These are phyloP conservation scores for Felis catus DNA, from an alignment of 2,113 vertebrate species.

Conservation along the genomic window F.catus_Fca126_mat1.0 CM031415.1:201383501-201384000, in stretches of 20 bases:
- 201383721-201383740: accelerated
- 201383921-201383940: constrained; percentile 11
- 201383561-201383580: too few relatives aligned
- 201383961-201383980: constrained; percentile 63
- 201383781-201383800: not conserved
- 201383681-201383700: accelerated
- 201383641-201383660: accelerated
- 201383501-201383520: too few relatives aligned
- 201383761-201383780: not conserved
- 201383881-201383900: accelerated
- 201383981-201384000: constrained; percentile 37
- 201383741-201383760: accelerated
- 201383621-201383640: not conserved
- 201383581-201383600: not conserved
- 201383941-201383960: not conserved
- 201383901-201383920: accelerated
- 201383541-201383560: not conserved
- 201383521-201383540: not conserved
- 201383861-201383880: accelerated
- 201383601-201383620: not conserved
- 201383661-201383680: accelerated
- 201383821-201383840: not conserved
- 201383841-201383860: not conserved
- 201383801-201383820: not conserved
- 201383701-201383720: accelerated